Evolutionary conservation across 1,140 invertebrate species (phyloP).

Genomic region (Halotydeus destructor): DNA sequence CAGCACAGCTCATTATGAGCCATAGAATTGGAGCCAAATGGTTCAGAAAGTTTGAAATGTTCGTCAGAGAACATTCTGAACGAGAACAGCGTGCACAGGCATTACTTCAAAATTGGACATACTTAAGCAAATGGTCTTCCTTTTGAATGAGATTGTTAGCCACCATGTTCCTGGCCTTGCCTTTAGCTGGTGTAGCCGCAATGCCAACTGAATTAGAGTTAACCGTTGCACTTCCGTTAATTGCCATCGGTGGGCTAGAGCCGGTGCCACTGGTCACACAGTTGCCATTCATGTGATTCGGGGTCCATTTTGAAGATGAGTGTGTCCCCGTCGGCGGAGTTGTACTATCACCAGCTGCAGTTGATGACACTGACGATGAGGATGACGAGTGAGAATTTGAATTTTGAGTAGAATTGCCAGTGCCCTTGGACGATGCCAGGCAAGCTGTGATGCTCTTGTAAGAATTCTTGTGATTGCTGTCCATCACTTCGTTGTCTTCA

Average conservation of each 20-base stretch:
- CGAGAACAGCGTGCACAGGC: too few species aligned
- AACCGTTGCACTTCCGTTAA: too few species aligned
- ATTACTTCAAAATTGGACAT: too few species aligned
- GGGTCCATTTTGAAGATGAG: constrained; percentile 7
- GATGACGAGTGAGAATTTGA: not conserved
- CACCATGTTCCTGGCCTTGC: constrained; percentile 28
- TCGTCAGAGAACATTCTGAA: too few species aligned
- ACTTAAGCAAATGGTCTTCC: constrained; percentile 38
- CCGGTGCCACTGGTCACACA: constrained; percentile 24
- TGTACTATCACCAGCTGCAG: constrained; percentile 6
- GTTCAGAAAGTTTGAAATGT: too few species aligned
- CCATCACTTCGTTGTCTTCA: constrained; percentile 29
- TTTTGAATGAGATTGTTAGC: constrained; percentile 22
- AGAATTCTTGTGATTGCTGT: constrained; percentile 26
- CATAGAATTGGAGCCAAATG: too few species aligned
- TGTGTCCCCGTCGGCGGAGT: not conserved
- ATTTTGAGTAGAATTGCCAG: constrained; percentile 3
- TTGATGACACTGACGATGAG: constrained; percentile 9
- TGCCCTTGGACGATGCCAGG: constrained; percentile 11
- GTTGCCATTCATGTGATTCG: constrained; percentile 16
- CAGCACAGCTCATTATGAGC: too few species aligned
- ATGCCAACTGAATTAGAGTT: too few species aligned
- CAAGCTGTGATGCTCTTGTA: constrained; percentile 13
- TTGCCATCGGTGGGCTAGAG: too few species aligned
- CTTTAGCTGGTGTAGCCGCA: constrained; percentile 26